A percentile compares a stretch with the other conserved stretches of the same genome.
Conservation (phyloP, 1,140 invertebrate genomes). For the Bombus picipes region DNA sequence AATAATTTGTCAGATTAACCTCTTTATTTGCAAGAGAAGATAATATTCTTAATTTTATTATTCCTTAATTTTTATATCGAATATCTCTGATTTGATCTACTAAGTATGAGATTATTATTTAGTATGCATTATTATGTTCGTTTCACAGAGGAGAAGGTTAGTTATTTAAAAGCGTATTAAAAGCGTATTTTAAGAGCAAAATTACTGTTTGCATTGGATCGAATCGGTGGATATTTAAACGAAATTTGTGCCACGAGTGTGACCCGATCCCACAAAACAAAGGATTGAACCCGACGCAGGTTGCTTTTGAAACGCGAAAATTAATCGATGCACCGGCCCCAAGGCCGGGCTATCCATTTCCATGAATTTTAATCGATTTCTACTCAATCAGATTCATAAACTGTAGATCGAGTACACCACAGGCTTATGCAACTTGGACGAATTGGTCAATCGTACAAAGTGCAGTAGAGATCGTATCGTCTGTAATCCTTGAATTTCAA, state of each 20-base stretch:
- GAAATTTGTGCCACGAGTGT: not conserved
- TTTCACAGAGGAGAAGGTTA: too few relatives aligned
- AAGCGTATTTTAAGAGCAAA: too few relatives aligned
- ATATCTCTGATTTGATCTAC: too few relatives aligned
- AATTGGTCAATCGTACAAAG: not conserved
- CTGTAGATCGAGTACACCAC: not conserved
- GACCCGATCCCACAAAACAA: not conserved
- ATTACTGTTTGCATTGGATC: too few relatives aligned
- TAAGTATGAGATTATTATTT: too few relatives aligned
- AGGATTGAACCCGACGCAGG: not conserved
- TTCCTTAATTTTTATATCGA: too few relatives aligned
- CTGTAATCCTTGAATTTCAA: not conserved
- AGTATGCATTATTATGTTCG: too few relatives aligned
- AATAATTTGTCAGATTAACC: too few relatives aligned
- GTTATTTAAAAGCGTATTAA: too few relatives aligned
- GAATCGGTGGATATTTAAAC: too few relatives aligned
- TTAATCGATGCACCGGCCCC: constrained; percentile 22
- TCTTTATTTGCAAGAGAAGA: too few relatives aligned
- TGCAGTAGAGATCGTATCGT: not conserved
- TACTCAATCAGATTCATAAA: constrained; percentile 1
- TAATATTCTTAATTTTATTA: too few relatives aligned
- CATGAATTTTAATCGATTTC: constrained; percentile 39
- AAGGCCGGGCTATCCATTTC: constrained; percentile 45
- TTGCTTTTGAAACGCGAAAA: constrained; percentile 50
- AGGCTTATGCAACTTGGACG: not conserved